Conservation (phyloP, 2,797 vertebrate genomes). For the Hipposideros larvatus region DNA sequence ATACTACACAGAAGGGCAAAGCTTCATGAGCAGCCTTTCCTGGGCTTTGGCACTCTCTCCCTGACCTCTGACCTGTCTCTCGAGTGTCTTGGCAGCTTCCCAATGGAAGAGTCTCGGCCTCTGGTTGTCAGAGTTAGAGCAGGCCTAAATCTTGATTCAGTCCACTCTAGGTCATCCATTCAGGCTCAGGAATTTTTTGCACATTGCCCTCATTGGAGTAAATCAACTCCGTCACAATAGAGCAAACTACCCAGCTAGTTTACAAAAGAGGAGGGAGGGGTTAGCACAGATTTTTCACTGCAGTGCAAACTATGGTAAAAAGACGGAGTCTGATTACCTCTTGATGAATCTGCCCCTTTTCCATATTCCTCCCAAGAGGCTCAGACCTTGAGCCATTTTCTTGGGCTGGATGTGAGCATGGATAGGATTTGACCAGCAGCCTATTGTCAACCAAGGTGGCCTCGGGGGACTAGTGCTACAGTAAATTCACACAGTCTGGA, state of each 20-base stretch:
- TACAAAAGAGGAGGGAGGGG: not conserved
- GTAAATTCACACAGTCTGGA: not conserved
- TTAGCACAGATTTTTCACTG: not conserved
- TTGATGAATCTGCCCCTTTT: not conserved
- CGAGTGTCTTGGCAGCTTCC: not conserved
- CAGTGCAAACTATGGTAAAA: not conserved
- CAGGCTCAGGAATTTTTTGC: not conserved
- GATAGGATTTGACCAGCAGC: not conserved
- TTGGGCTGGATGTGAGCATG: not conserved
- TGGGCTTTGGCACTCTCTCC: not conserved
- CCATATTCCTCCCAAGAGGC: not conserved
- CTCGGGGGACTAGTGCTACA: not conserved
- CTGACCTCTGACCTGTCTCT: not conserved
- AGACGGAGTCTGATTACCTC: not conserved
- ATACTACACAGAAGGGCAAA: not conserved
- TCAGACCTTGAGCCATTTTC: not conserved
- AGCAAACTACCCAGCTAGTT: conserved; percentile 10
- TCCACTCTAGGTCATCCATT: not conserved
- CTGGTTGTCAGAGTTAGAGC: not conserved
- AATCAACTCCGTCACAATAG: not conserved
- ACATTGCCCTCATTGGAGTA: not conserved
- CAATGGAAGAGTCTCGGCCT: not conserved
- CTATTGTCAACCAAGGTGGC: not conserved
- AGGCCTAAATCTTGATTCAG: conserved; percentile 6
- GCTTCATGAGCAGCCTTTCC: not conserved